phyloP scores from a whole-genome alignment of 2,797 vertebrate species.

The Alcedo atthis region DNA sequence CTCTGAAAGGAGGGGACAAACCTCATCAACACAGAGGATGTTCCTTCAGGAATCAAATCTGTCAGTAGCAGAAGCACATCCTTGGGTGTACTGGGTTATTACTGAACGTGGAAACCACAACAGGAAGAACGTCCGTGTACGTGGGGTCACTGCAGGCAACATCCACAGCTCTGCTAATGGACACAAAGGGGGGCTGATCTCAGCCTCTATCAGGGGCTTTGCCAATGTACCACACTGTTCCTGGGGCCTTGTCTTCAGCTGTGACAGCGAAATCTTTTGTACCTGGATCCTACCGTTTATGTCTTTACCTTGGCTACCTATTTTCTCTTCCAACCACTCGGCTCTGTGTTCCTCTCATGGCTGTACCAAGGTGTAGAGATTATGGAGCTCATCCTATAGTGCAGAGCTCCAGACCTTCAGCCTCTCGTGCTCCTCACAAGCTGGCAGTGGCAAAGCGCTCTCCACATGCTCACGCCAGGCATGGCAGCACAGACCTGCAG shows the following conservation, averaged over 20 bases:
- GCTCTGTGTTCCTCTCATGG: background rate
- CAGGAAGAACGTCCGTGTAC: background rate
- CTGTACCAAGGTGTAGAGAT: background rate
- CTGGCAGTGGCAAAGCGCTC: rapidly evolving
- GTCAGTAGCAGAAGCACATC: background rate
- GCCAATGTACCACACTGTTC: background rate
- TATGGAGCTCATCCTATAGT: background rate
- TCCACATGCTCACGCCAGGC: rapidly evolving
- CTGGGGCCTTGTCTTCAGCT: background rate
- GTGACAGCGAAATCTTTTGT: background rate
- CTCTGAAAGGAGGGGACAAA: background rate
- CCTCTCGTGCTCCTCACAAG: background rate
- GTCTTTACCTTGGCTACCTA: background rate
- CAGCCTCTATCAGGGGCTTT: background rate
- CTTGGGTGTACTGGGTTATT: background rate
- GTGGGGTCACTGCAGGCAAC: background rate
- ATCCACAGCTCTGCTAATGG: background rate
- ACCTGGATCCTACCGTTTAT: background rate
- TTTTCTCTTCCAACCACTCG: background rate
- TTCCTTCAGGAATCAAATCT: background rate
- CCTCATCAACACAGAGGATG: background rate
- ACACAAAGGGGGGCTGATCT: background rate
- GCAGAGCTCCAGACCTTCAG: background rate
- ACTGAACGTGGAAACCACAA: background rate
- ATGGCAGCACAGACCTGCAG: background rate